Conservation (phyloP, 2,888 invertebrate species). For the Ramazzottius varieornatus region DNA sequence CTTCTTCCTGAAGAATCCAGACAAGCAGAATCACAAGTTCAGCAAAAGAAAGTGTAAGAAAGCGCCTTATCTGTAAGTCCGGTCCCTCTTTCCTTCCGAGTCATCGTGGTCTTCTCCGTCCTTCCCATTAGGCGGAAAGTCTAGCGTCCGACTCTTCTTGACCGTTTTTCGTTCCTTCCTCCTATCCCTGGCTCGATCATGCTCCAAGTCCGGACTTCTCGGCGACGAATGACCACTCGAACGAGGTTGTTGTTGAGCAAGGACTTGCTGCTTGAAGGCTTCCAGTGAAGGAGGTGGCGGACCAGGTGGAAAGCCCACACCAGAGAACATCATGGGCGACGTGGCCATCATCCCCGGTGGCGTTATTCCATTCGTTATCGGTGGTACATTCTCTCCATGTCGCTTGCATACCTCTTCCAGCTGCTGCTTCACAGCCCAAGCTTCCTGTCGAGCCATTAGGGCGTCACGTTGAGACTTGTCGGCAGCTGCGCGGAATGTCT, state of each 20-base stretch:
- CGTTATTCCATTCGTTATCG: not conserved
- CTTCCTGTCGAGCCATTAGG: not conserved
- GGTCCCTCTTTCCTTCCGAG: not conserved
- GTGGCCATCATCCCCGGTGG: not conserved
- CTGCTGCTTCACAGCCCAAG: not conserved
- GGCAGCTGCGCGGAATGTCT: not conserved
- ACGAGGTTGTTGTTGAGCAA: not conserved
- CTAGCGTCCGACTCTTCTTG: not conserved
- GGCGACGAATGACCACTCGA: not conserved
- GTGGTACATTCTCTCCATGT: not conserved
- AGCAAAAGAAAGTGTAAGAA: not conserved
- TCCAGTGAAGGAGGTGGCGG: not conserved
- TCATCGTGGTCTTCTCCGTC: not conserved
- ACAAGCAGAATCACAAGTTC: not conserved
- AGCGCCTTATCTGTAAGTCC: not conserved
- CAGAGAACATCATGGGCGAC: not conserved
- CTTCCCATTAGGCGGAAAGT: not conserved
- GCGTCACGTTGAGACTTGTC: not conserved
- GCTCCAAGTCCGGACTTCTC: not conserved
- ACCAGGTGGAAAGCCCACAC: not conserved
- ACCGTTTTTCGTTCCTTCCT: not conserved
- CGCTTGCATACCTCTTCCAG: not conserved
- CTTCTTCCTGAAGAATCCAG: too few species aligned
- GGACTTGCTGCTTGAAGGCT: slow-evolving; percentile 1
- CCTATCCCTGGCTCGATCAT: not conserved